Base-by-base conservation (phyloP, 2,888 invertebrate genomes). In the Eupithecia tripunctaria region DNA sequence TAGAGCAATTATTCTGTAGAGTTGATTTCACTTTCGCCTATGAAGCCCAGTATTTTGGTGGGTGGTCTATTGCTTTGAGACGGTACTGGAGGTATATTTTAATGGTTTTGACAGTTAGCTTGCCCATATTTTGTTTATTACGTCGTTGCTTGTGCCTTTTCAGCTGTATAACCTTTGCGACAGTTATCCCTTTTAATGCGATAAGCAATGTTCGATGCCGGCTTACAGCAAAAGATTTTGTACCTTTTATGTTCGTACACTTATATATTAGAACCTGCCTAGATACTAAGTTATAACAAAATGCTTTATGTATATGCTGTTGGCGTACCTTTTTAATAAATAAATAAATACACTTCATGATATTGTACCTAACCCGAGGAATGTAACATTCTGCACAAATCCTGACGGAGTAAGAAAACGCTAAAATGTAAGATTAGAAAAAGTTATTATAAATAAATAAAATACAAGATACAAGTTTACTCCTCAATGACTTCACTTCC, bases 1-100 rank as follows among this genome's bases (percentile, higher is more conserved):
- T 74, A 74, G 76, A 83, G 86, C 47, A 84, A 86, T 85, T 86
- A 87, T 79, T 59, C 29, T 18, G 79, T 79, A 70, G 76, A 75
- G 10, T 10, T 51, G 77, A 73, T 81, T 77, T 83, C 73, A 76
- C 80, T 81, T 81, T 81, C 51, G 65, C 36, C 65, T 63, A 71
- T 67, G 68, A 66, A 67, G 67, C 67, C 7, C 68, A 62, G 36
- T 71, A 76, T 78, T 83, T 56, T 25, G 21, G 25, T 56, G 80
- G 86, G 86, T 86, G 86, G 86, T 85, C 84, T 79, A 77, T 77
- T 72, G 66, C 66, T 75, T 47, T 38, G 15, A 29, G 29, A 29
- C 60, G 8, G 27, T 1, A 60, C 25, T 60, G 18, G 21, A 51
- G 18, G n/a, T 47, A 21, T 2, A 47, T 1, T n/a, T 36, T 51